Conservation (phyloP, 2,888 invertebrate species). For the Oconnorella tubifera region DNA sequence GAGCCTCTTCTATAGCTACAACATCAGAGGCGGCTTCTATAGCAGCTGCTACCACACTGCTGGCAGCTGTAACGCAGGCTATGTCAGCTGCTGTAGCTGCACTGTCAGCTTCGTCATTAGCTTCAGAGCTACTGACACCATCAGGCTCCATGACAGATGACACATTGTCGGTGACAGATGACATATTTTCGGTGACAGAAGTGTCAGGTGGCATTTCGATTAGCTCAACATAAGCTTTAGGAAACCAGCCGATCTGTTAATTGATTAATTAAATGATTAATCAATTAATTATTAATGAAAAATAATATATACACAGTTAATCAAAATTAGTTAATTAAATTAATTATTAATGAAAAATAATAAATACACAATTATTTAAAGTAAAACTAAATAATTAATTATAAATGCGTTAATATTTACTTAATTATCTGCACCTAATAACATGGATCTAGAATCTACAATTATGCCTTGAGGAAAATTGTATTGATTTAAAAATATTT, state of each 20-base stretch:
- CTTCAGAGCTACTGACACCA: neutral
- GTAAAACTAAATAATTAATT: no score
- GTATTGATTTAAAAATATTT: no score
- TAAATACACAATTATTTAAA: no score
- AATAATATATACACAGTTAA: no score
- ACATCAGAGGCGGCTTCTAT: neutral
- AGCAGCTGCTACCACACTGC: neutral
- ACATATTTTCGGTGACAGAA: neutral
- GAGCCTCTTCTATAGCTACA: neutral
- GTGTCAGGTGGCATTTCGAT: conserved; percentile 33
- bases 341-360: no score
- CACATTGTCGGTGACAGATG: neutral
- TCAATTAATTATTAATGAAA: no score
- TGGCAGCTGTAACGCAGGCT: neutral
- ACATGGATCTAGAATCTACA: no score
- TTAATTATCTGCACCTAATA: no score
- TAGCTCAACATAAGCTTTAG: conserved; percentile 62
- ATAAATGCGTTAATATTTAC: no score
- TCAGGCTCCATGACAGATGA: neutral
- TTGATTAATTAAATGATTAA: no score
- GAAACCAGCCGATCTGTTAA: conserved; percentile 64
- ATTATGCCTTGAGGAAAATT: no score
- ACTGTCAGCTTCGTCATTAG: neutral
- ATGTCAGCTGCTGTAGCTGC: neutral
- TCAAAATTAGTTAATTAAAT: no score